Percentiles rank a stretch among this genome's conserved stretches.
phyloP scores from a whole-genome alignment of 2,888 invertebrate species.

The Fragum sueziense region DNA sequence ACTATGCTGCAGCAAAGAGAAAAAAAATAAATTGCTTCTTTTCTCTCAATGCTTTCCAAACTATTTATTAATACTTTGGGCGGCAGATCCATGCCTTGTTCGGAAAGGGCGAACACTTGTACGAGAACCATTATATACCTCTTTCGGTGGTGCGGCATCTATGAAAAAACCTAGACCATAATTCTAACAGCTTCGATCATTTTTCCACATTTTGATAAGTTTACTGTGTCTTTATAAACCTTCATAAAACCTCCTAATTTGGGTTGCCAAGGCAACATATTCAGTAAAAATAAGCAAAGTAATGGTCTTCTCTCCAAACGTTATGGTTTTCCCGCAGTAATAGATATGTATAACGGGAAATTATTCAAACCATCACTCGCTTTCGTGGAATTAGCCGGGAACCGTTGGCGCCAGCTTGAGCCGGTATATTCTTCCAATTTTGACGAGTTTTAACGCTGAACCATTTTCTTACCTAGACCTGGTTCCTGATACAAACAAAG shows the following conservation, averaged over 20 bases:
- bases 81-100: too few relatives aligned
- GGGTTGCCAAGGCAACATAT: conserved; percentile 51
- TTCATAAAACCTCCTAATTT: conserved; percentile 54
- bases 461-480: too few relatives aligned
- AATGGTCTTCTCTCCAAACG: not conserved
- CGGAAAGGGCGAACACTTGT: too few relatives aligned
- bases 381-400: conserved; percentile 52
- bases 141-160: not conserved
- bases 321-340: conserved; percentile 29
- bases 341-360: conserved; percentile 64
- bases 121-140: too few relatives aligned
- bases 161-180: conserved; percentile 43
- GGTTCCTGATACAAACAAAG: too few relatives aligned
- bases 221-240: conserved; percentile 58
- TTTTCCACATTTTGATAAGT: conserved; percentile 62
- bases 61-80: too few relatives aligned
- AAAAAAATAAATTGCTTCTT: conserved; percentile 34
- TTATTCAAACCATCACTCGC: conserved; percentile 56
- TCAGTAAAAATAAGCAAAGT: conserved; percentile 53
- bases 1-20: conserved; percentile 41
- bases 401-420: conserved; percentile 52
- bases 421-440: conserved; percentile 36
- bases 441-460: conserved; percentile 35
- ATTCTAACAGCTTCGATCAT: conserved; percentile 55
- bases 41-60: too few relatives aligned